These are phyloP conservation scores for Cliona cf. orientalis DNA, from an alignment of 37 sponge, comb jelly and placozoan species.

Conservation along the genomic window DNA sequence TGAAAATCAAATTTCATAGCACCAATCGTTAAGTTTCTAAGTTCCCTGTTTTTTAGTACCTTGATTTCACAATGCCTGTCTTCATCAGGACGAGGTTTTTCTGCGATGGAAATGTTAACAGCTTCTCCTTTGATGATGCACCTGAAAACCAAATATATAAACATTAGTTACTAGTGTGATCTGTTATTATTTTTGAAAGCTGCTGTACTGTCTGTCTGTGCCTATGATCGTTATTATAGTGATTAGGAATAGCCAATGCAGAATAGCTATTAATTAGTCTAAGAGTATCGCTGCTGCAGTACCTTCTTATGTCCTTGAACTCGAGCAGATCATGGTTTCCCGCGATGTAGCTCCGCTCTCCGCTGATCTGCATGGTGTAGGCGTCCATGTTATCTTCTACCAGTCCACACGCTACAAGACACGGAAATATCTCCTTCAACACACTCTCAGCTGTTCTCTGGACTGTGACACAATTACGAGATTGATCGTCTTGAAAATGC, in stretches of 20 bases:
- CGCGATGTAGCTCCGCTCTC: slow-evolving; percentile 60
- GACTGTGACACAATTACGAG: background rate
- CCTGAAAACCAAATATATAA: slow-evolving; percentile 2
- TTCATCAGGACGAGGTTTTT: slow-evolving; percentile 17
- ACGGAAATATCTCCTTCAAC: slow-evolving; percentile 45
- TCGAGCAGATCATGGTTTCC: slow-evolving; percentile 52
- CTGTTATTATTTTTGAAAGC: background rate
- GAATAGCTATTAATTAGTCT: background rate
- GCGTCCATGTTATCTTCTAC: slow-evolving; percentile 43
- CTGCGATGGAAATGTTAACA: slow-evolving; percentile 53
- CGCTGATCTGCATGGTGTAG: slow-evolving; percentile 61
- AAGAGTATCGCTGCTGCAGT: too few relatives aligned
- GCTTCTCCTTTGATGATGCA: slow-evolving; percentile 58
- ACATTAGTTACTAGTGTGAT: background rate
- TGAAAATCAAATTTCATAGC: background rate
- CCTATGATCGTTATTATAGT: background rate
- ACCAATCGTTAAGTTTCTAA: too few relatives aligned
- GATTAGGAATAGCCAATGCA: background rate
- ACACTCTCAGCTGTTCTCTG: slow-evolving; percentile 31
- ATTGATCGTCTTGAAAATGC: background rate
- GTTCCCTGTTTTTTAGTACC: too few relatives aligned
- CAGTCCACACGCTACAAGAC: slow-evolving; percentile 54
- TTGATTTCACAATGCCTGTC: slow-evolving; percentile 39
- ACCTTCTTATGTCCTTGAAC: slow-evolving; percentile 70
- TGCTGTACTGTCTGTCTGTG: background rate